These are phyloP conservation scores for Drosophila guanche DNA, from an alignment of 1,140 invertebrate species.

Conservation along the genomic window DNA sequence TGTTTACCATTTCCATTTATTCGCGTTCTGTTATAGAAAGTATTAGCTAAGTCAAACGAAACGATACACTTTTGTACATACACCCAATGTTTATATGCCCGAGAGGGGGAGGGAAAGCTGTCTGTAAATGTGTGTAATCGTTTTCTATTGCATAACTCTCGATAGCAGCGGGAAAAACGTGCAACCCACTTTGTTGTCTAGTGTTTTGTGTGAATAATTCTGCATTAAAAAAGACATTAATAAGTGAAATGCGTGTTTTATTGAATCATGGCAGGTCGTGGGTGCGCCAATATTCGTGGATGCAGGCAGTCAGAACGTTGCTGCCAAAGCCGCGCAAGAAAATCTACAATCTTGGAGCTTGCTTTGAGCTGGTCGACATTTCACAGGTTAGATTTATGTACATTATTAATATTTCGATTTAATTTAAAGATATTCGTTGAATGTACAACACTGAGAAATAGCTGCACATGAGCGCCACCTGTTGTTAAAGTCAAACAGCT, in stretches of 20 bases:
- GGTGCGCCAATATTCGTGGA: constrained; percentile 38
- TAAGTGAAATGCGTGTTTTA: constrained; percentile 44
- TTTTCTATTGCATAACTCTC: constrained; percentile 68
- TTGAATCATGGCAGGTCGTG: constrained; percentile 16
- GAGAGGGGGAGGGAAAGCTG: constrained; percentile 39
- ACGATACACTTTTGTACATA: constrained; percentile 45
- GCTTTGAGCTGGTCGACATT: constrained; percentile 65
- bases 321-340: constrained; percentile 45
- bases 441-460: no score
- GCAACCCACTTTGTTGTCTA: constrained; percentile 26
- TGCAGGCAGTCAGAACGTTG: constrained; percentile 40
- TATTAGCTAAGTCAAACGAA: constrained; percentile 46
- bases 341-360: constrained; percentile 72
- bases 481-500: no score
- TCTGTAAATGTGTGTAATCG: constrained; percentile 54
- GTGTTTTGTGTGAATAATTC: constrained; percentile 44
- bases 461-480: no score
- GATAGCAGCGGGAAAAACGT: constrained; percentile 56
- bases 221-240: constrained; percentile 44
- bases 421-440: neutral
- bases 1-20: constrained; percentile 50
- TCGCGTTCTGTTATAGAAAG: constrained; percentile 36
- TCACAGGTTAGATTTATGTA: constrained; percentile 42
- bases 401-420: neutral
- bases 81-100: constrained; percentile 37